phyloP scores from a whole-genome alignment of 1,140 invertebrate genomes.

The Lordiphosa mommai region DNA sequence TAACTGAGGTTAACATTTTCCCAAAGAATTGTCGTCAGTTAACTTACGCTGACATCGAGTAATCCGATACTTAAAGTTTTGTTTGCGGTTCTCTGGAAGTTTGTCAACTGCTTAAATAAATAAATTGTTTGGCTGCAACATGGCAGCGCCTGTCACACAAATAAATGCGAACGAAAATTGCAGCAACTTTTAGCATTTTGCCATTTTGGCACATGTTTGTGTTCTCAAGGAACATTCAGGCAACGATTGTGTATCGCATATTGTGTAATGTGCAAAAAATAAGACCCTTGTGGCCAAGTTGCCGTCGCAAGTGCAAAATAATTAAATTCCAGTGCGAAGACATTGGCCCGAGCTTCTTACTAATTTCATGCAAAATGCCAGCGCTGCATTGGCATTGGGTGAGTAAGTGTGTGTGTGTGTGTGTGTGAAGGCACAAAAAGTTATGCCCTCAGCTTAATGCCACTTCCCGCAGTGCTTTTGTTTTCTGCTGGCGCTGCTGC shows the following conservation, averaged over 20 bases:
- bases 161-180: slow-evolving; percentile 55
- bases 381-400: slow-evolving; percentile 5
- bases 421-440: slow-evolving; percentile 48
- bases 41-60: too few species aligned
- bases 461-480: slow-evolving; percentile 64
- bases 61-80: neutral
- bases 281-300: slow-evolving; percentile 58
- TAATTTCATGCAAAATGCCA: slow-evolving; percentile 64
- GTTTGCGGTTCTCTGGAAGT: neutral
- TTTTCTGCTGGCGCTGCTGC: slow-evolving; percentile 33
- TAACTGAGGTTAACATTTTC: too few species aligned
- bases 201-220: slow-evolving; percentile 46
- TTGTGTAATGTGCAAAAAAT: slow-evolving; percentile 70
- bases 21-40: too few species aligned
- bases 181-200: slow-evolving; percentile 40
- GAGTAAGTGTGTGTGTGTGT: slow-evolving; percentile 8
- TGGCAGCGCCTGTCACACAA: slow-evolving; percentile 58
- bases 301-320: slow-evolving; percentile 60
- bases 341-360: slow-evolving; percentile 58
- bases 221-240: slow-evolving; percentile 3
- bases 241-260: slow-evolving; percentile 10
- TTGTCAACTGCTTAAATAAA: slow-evolving; percentile 39
- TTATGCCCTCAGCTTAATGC: slow-evolving; percentile 73
- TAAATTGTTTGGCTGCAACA: slow-evolving; percentile 51
- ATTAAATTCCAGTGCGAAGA: slow-evolving; percentile 65